Conservation (phyloP, 2,797 vertebrate species). For the Alexandromys oeconomus region DNA sequence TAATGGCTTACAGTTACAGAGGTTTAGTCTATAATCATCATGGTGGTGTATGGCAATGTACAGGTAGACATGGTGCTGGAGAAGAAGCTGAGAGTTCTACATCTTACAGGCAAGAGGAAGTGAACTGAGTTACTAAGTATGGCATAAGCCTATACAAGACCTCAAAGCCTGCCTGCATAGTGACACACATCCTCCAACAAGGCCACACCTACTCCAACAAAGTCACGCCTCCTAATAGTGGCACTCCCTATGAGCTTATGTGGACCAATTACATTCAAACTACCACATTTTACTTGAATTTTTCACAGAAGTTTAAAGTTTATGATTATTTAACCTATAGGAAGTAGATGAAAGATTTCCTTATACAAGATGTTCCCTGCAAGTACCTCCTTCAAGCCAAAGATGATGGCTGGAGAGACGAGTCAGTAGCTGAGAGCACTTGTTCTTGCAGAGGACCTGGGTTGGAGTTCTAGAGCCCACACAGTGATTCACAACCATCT, state of each 20-base stretch:
- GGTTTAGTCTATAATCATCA: background rate
- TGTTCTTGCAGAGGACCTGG: background rate
- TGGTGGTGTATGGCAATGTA: background rate
- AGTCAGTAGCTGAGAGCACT: background rate
- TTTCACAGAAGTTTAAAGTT: conserved; percentile 19
- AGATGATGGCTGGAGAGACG: background rate
- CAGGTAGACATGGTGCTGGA: background rate
- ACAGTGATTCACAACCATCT: background rate
- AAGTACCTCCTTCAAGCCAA: background rate
- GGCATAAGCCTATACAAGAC: background rate
- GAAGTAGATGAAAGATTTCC: conserved; percentile 42
- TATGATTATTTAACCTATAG: background rate
- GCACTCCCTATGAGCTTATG: background rate
- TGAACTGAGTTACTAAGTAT: background rate
- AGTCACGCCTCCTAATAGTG: background rate
- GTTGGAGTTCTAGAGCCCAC: background rate
- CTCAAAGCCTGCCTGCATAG: background rate
- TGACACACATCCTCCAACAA: background rate
- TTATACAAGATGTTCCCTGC: background rate
- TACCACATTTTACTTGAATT: background rate
- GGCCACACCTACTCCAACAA: background rate
- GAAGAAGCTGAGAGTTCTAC: background rate
- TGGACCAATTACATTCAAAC: background rate
- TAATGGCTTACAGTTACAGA: background rate
- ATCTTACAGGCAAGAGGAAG: background rate